These are phyloP conservation scores for Phorcus lineatus DNA, from an alignment of 2,888 invertebrate genomes.

Conservation along the genomic window DNA sequence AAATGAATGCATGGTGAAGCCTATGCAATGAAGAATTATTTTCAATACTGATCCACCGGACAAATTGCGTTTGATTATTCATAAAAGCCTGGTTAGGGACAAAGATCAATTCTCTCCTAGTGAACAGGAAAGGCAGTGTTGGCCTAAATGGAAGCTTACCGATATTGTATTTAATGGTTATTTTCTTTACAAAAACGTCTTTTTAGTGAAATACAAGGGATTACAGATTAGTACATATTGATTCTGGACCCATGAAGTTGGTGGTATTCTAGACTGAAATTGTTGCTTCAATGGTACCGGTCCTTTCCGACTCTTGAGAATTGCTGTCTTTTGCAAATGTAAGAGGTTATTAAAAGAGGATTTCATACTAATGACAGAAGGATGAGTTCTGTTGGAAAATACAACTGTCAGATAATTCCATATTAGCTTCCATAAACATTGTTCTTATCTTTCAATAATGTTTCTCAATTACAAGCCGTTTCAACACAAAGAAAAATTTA, in stretches of 20 bases:
- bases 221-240: constrained; percentile 19
- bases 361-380: no score
- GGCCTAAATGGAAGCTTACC: constrained; percentile 9
- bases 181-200: constrained; percentile 5
- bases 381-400: no score
- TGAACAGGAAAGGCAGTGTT: background rate
- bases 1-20: constrained; percentile 14
- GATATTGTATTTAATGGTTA: constrained; percentile 14
- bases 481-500: no score
- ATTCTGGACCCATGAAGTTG: background rate
- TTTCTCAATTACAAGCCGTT: no score
- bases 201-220: constrained; percentile 16
- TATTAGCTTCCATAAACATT: no score
- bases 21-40: constrained; percentile 8
- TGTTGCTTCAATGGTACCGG: no score
- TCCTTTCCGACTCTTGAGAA: no score
- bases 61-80: constrained; percentile 15
- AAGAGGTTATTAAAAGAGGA: no score
- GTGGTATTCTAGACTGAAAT: background rate
- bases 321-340: no score
- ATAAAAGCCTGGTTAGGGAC: constrained; percentile 15
- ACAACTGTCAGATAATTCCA: no score
- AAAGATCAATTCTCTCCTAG: background rate
- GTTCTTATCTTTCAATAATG: no score
- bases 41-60: background rate